Conservation (phyloP, 1,140 invertebrate genomes). For the Rhizoglyphus robini region DNA sequence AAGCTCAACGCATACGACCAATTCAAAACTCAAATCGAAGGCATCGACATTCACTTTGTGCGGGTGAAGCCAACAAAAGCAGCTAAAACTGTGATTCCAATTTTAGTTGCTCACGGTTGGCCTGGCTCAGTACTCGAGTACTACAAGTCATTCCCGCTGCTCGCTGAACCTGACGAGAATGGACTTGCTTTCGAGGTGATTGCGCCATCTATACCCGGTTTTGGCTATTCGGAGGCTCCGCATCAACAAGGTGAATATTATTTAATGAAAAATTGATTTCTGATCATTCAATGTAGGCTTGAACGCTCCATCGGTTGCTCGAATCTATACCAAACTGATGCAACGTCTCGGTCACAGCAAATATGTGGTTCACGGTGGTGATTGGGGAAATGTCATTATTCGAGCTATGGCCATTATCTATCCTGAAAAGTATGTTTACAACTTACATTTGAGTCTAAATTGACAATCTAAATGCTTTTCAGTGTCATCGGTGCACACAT, state of each 20-base stretch:
- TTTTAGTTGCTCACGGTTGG: slow-evolving; percentile 55
- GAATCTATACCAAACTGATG: slow-evolving; percentile 71
- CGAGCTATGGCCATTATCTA: slow-evolving; percentile 20
- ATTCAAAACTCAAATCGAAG: slow-evolving; percentile 41
- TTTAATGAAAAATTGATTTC: too few relatives aligned
- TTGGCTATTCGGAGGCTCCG: slow-evolving; percentile 60
- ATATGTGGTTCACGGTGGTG: slow-evolving; percentile 67
- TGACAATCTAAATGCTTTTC: neutral
- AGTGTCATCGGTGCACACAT: neutral
- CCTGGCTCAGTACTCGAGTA: slow-evolving; percentile 75
- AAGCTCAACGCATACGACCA: slow-evolving; percentile 39
- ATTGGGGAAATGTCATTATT: slow-evolving; percentile 40
- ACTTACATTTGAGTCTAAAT: too few relatives aligned
- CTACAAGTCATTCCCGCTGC: slow-evolving; percentile 56
- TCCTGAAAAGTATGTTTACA: slow-evolving; percentile 19
- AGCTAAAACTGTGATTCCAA: slow-evolving; percentile 12
- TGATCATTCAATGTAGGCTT: slow-evolving; percentile 41
- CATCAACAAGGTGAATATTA: slow-evolving; percentile 32
- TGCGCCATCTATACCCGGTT: slow-evolving; percentile 55
- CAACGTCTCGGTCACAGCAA: slow-evolving; percentile 52
- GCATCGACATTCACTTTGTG: slow-evolving; percentile 52
- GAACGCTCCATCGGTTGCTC: slow-evolving; percentile 44
- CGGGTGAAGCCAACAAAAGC: slow-evolving; percentile 35
- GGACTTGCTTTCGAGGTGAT: slow-evolving; percentile 63
- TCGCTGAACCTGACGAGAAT: slow-evolving; percentile 39